A percentile compares a stretch with the other conserved stretches of the same genome.
Conservation (phyloP, 2,797 vertebrate species). For the Peromyscus eremicus region DNA sequence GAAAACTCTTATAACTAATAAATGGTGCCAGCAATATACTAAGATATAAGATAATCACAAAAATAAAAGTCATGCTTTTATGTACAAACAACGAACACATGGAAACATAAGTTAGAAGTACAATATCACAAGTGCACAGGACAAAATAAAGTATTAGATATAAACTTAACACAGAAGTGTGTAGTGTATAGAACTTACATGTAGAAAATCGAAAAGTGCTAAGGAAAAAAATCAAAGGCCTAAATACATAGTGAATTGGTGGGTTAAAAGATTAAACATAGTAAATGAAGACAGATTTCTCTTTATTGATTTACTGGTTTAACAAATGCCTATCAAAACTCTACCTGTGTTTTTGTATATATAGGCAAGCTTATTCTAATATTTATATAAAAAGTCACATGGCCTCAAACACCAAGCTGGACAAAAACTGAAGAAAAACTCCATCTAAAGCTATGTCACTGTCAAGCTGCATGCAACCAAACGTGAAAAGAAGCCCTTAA, state of each 20-base stretch:
- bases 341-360: background rate
- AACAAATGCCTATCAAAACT: background rate
- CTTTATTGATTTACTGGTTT: background rate
- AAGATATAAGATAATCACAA: background rate
- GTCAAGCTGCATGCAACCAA: background rate
- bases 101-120: background rate
- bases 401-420: background rate
- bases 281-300: background rate
- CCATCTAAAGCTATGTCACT: background rate
- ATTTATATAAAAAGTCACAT: background rate
- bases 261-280: background rate
- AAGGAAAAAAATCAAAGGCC: background rate
- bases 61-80: background rate
- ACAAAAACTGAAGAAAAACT: background rate
- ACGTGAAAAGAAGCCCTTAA: background rate
- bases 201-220: background rate
- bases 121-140: background rate
- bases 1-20: background rate
- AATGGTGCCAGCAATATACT: background rate
- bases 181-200: background rate
- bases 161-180: background rate
- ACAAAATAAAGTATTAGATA: background rate
- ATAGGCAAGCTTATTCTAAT: background rate
- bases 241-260: background rate
- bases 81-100: background rate